phyloP scores from a whole-genome alignment of 2,797 vertebrate genomes.

The Jordanella pulchra region DNA sequence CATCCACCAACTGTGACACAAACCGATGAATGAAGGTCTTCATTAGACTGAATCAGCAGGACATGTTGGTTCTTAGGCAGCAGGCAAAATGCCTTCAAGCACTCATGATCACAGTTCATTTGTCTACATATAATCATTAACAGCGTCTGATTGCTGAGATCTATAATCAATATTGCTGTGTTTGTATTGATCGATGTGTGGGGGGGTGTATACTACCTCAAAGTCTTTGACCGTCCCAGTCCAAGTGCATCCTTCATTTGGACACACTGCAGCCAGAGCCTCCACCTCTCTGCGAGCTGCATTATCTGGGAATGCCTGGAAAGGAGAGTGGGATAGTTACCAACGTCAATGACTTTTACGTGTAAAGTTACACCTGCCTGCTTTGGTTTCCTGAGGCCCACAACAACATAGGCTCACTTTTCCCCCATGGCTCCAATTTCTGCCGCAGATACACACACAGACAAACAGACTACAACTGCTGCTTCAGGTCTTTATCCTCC shows the following conservation, averaged over 20 bases:
- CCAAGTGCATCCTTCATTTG: conserved; percentile 90
- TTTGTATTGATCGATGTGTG: background rate
- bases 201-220: conserved; percentile 80
- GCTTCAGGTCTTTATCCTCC: conserved; percentile 8
- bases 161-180: background rate
- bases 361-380: conserved; percentile 25
- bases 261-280: conserved; percentile 88
- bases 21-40: background rate
- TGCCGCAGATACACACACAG: conserved; percentile 17
- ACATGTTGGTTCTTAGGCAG: too few species aligned
- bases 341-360: background rate
- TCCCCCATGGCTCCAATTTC: conserved; percentile 33
- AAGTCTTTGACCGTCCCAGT: conserved; percentile 94
- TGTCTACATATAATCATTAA: too few species aligned
- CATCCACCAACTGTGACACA: too few species aligned
- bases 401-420: conserved; percentile 13
- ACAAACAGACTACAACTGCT: conserved; percentile 2
- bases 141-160: too few species aligned
- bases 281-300: conserved; percentile 95
- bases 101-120: too few species aligned
- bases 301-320: conserved; percentile 94
- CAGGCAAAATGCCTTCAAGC: too few species aligned
- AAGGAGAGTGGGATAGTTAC: conserved; percentile 27
- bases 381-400: conserved; percentile 29
- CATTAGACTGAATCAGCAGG: background rate